A percentile compares a stretch with the other conserved stretches of the same genome.
These are phyloP conservation scores for Aporophyla lueneburgensis DNA, from an alignment of 2,888 invertebrate species.

Conservation along the genomic window DNA sequence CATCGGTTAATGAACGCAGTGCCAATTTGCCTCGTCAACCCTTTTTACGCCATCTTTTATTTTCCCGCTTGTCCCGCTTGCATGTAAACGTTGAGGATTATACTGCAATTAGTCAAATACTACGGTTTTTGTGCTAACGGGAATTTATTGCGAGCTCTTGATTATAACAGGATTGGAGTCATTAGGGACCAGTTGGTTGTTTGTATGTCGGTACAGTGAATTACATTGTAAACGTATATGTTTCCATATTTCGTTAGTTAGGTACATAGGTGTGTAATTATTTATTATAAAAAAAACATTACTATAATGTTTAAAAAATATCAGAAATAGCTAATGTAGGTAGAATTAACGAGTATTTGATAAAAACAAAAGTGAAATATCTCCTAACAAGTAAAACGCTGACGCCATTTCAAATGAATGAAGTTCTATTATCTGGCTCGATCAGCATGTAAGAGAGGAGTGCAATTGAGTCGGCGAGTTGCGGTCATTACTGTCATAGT, in stretches of 20 bases:
- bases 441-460: constrained; percentile 46
- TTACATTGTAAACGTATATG: neutral
- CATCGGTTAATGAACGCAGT: constrained; percentile 73
- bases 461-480: constrained; percentile 58
- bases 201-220: neutral
- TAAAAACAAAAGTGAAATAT: neutral
- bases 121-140: constrained; percentile 40
- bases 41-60: constrained; percentile 61
- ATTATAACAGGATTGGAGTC: constrained; percentile 24
- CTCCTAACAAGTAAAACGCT: neutral
- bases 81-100: constrained; percentile 63
- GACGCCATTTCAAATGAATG: neutral
- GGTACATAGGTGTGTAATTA: neutral
- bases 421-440: constrained; percentile 3
- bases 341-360: neutral
- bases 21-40: constrained; percentile 70
- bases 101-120: constrained; percentile 63
- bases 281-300: neutral
- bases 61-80: constrained; percentile 53
- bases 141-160: constrained; percentile 27
- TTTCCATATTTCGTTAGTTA: neutral
- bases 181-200: neutral
- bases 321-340: neutral
- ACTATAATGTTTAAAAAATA: neutral
- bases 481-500: constrained; percentile 59